Percentiles rank a stretch among this genome's conserved stretches.
Evolutionary conservation across 2,888 invertebrate genomes (phyloP).

Genomic region (Ligdia adustata): DNA sequence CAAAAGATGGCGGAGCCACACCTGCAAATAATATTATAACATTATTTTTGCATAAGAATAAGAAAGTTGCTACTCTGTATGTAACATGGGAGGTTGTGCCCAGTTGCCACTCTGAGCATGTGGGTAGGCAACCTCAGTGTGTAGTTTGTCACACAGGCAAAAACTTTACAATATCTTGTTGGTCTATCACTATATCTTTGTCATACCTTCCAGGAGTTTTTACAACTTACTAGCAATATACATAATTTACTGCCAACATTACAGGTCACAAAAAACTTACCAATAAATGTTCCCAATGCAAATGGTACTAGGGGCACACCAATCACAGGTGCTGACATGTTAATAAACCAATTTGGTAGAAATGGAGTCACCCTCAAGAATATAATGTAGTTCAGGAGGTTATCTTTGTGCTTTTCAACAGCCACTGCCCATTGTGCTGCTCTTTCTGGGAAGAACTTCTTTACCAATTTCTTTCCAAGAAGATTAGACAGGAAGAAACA

Average conservation of each 20-base stretch:
- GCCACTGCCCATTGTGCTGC: constrained; percentile 93
- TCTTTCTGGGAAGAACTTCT: constrained; percentile 94
- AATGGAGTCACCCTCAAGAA: constrained; percentile 99
- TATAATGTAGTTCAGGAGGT: constrained; percentile 97
- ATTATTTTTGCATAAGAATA: too few species aligned
- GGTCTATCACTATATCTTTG: too few species aligned
- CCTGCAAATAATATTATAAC: constrained; percentile 77
- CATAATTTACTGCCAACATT: too few species aligned
- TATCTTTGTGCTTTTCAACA: constrained; percentile 93
- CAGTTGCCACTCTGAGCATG: too few species aligned
- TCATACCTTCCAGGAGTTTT: too few species aligned
- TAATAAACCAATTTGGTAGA: constrained; percentile 99
- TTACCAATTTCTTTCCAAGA: constrained; percentile 93
- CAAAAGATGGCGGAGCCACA: constrained; percentile 98
- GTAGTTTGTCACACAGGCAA: too few species aligned
- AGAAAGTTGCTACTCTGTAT: too few species aligned
- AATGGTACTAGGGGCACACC: constrained; percentile 97
- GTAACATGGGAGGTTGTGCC: too few species aligned
- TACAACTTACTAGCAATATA: too few species aligned
- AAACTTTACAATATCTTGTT: too few species aligned
- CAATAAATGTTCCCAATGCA: constrained; percentile 97
- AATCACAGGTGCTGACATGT: constrained; percentile 97
- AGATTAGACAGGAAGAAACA: constrained; percentile 97
- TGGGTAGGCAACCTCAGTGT: too few species aligned
- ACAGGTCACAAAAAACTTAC: constrained; percentile 83